A percentile compares a stretch with the other conserved stretches of the same genome.
phyloP scores from a whole-genome alignment of 2,888 invertebrate genomes.

The Drosophila buzzatii region DNA sequence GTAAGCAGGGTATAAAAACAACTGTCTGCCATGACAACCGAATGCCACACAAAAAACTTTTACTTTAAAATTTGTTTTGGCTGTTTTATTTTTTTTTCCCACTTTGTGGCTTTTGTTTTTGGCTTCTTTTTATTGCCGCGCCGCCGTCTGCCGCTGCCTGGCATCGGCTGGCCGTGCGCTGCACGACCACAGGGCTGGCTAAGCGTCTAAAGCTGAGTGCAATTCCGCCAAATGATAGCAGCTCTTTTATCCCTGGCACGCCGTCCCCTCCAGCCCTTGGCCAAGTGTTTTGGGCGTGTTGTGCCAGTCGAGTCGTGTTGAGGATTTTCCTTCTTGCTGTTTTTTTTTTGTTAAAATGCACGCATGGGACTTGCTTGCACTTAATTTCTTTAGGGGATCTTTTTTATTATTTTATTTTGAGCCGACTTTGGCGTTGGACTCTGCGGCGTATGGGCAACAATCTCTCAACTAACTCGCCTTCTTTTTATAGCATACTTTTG shows the following conservation, averaged over 20 bases:
- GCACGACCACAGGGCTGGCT: slow-evolving; percentile 46
- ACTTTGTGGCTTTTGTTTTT: slow-evolving; percentile 25
- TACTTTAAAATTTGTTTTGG: slow-evolving; percentile 69
- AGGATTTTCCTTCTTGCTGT: slow-evolving; percentile 12
- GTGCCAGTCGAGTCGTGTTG: slow-evolving; percentile 30
- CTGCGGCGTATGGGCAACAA: slow-evolving; percentile 64
- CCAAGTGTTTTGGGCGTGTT: slow-evolving; percentile 36
- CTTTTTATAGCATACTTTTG: slow-evolving; percentile 64
- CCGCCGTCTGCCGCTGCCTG: slow-evolving; percentile 17
- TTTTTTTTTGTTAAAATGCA: slow-evolving; percentile 55
- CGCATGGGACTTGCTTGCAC: slow-evolving; percentile 74
- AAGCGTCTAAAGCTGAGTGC: slow-evolving; percentile 70
- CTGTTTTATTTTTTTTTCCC: slow-evolving; percentile 23
- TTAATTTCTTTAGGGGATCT: slow-evolving; percentile 79
- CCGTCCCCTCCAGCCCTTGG: neutral
- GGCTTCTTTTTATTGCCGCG: slow-evolving; percentile 25
- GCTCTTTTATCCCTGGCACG: slow-evolving; percentile 13
- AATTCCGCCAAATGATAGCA: slow-evolving; percentile 75
- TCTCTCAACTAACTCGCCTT: slow-evolving; percentile 34
- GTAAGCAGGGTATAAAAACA: slow-evolving; percentile 27
- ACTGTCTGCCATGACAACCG: slow-evolving; percentile 63
- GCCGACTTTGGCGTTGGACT: slow-evolving; percentile 31
- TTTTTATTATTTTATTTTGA: slow-evolving; percentile 20
- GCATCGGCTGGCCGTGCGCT: slow-evolving; percentile 9
- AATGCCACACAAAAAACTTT: slow-evolving; percentile 66